Evolutionary conservation across 2,113 vertebrate species (phyloP).

Genomic region (Hemiscyllium ocellatum): DNA sequence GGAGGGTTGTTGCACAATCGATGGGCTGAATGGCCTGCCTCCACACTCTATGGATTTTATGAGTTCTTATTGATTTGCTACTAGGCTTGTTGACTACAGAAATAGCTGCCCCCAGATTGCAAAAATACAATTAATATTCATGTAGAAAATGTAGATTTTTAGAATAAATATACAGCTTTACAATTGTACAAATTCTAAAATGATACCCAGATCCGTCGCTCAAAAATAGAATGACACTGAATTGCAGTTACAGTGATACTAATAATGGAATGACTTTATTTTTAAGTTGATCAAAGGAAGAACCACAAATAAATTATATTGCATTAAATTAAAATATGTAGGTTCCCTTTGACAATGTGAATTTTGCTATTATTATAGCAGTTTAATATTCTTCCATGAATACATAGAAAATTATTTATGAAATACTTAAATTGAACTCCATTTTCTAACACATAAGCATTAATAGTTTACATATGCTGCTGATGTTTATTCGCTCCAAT

Average conservation of each 20-base stretch:
- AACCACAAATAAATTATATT: background rate
- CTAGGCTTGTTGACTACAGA: background rate
- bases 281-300: constrained; percentile 6
- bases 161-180: background rate
- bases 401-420: background rate
- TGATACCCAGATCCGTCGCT: background rate
- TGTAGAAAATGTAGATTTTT: background rate
- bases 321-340: background rate
- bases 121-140: background rate
- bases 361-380: background rate
- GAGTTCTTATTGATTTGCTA: background rate
- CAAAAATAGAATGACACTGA: background rate
- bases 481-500: background rate
- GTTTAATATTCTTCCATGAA: background rate
- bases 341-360: constrained; percentile 15
- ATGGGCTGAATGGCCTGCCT: too few relatives aligned
- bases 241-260: background rate
- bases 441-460: background rate
- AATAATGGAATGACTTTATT: background rate
- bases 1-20: too few relatives aligned
- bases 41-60: too few relatives aligned
- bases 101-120: background rate
- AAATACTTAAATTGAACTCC: background rate
- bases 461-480: background rate
- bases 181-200: background rate